Base-by-base conservation (phyloP, 2,113 vertebrate species). In the Formicarius rufipectus region DNA sequence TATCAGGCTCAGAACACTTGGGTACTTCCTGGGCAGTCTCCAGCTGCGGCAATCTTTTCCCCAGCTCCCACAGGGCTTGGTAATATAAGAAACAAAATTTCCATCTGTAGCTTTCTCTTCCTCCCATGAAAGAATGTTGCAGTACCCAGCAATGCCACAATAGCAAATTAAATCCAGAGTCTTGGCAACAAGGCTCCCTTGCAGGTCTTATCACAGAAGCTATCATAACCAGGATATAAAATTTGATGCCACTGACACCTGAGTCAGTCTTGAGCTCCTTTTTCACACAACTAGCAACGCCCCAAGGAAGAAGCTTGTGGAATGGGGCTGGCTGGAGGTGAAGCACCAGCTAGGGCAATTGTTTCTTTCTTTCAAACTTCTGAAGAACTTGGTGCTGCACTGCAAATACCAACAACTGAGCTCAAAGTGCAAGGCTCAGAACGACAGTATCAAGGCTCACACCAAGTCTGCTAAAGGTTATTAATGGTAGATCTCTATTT, bases 111-210 rank as follows among this genome's bases (percentile, higher is more conserved):
- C 64, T 63, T 92, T 94, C 42, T 74, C 17, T 67, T 69, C n/a
- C 30, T 87, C 23, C 24, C n/a, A 58, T 44, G 19, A 71, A 86
- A 44, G 27, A 58, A 47, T 12, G 52, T 1, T 69, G 44, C 50
- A 77, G 25, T n/a, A 60, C 18, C 12, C 24, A 37, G 40, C 31
- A 86, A 23, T n/a, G 14, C n/a, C 79, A 37, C 82, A 76, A 20
- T 9, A 93, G 33, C 58, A 85, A 68, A 79, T 8, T 21, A 75
- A 78, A 89, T 44, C 44, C 24, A 87, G 87, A 64, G 56, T n/a
- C 33, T 45, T 37, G 67, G 14, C 31, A 45, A 35, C 0, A 3
- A 90, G 27, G 56, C 14, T 72, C 20, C 39, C 27, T 33, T 0
- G 0, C 28, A 85, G 16, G 23, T 72, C 67, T 73, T 22, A 60